Evolutionary conservation across 2,888 invertebrate genomes (phyloP), one percentile per base, ranked within the genome.

Genomic region (Acleris sparsana): DNA sequence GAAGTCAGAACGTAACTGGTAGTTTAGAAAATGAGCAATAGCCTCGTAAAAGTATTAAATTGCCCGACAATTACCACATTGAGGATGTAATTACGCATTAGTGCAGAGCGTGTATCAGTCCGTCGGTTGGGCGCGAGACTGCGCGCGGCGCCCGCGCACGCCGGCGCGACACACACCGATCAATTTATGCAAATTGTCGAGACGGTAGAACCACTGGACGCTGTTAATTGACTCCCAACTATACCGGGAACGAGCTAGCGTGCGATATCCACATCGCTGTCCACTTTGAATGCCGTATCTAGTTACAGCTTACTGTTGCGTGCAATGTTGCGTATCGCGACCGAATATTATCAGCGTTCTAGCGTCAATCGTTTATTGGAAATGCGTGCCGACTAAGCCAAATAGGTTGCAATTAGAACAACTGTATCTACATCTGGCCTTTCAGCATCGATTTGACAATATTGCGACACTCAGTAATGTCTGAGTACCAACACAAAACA

Each of bases 111-210:
- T 90, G 89, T 89, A 86, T 87, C 90, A 84, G 89, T 86, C 85
- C 77, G 88, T 86, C 88, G 87, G 87, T 83, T 86, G 86, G 85
- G 85, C 85, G 89, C 87, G 85, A 88, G 90, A 90, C 91, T 91
- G 90, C 80, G 84, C 79, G 78, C 75, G 82, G 78, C 76, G 68
- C n/a, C 17, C 72, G 75, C 73, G 75, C 76, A 78, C 72, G 73
- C 73, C 73, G 72, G 75, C 71, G 63, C 83, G 79, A 77, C 82
- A 78, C 80, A 80, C 77, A 75, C 78, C 80, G 77, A 91, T 90
- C 90, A 90, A 91, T 91, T 92, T 87, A 92, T 92, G 91, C 87
- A 92, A 92, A 92, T 92, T 88, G 84, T 76, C 77, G 78, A 59
- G 49, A 81, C 86, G 84, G 86, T 86, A 83, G 82, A 79, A 16